These are phyloP conservation scores for Elgaria multicarinata DNA, from an alignment of 2,113 vertebrate genomes.

Conservation along the genomic window DNA sequence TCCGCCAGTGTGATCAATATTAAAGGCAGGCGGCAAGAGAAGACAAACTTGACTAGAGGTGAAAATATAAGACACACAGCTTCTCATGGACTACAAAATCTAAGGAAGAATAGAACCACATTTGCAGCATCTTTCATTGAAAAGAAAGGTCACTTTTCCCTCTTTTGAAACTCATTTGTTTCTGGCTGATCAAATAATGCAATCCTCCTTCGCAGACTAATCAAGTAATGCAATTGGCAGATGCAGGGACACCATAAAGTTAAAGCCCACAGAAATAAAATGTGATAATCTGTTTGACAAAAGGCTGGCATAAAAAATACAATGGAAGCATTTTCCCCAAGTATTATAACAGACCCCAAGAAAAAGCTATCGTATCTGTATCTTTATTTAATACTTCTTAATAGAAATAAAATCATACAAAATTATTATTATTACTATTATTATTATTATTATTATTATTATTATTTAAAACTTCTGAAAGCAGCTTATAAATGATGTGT, in stretches of 20 bases:
- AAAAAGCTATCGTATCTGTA: neutral
- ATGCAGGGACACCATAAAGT: neutral
- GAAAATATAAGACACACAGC: neutral
- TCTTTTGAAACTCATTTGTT: neutral
- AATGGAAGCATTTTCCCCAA: neutral
- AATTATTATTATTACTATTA: too few relatives aligned
- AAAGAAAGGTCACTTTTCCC: neutral
- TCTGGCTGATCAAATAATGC: neutral
- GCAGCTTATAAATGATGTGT: neutral
- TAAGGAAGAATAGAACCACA: fast-evolving
- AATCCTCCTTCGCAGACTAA: neutral
- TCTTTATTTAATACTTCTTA: neutral
- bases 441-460: too few relatives aligned
- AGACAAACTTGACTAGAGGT: neutral
- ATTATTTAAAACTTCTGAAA: neutral
- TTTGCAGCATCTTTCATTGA: neutral
- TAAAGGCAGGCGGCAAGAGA: neutral
- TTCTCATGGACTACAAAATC: neutral
- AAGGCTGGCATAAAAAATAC: constrained; percentile 9
- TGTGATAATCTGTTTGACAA: neutral
- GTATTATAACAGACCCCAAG: neutral
- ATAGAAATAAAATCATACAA: neutral
- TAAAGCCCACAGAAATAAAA: neutral
- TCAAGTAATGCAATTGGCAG: neutral
- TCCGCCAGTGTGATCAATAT: constrained; percentile 1